Base-by-base conservation (phyloP, 2,797 vertebrate species). In the Diceros bicornis region DNA sequence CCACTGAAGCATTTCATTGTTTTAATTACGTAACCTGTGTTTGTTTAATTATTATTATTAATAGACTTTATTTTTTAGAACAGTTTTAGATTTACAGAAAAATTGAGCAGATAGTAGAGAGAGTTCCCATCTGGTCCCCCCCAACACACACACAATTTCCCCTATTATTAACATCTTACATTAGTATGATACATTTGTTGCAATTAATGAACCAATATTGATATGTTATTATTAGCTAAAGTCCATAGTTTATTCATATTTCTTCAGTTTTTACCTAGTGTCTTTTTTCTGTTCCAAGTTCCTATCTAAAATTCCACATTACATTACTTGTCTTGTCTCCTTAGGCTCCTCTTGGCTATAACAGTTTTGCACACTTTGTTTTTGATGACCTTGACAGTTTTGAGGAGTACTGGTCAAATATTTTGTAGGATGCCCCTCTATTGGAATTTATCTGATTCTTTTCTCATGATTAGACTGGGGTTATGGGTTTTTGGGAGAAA, bases 11-110 rank as follows among this genome's bases (percentile, higher is more conserved):
- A 57, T 86, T 87, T n/a, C 37, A 17, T 78, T 74, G n/a, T 74
- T 74, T 90, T 79, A 79, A 92, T 84, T 92, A 92, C 18, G 18
- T 86, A 37, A 66, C 47, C 47, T 79, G 41, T 37, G 13, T 88
- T 82, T 69, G n/a, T 78, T 69, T 68, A 66, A n/a, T 84, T 57
- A 74, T 47, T 57, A 68, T 81, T 91, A 71, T 71, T 81, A 62
- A 62, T 7, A 74, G 18, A 8, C 10, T 66, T 77, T 77, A 77
- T 18, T 79, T 34, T 50, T 94, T 68, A 78, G 41, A 78, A 34
- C 8, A 84, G 25, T 93, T 93, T 59, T 78, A 86, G 29, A 68
- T 86, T 78, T 59, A 78, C 32, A 78, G 62, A 78, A 57, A 78
- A 78, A 23, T 79, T 71, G 72, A 69, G 32, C 64, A 29, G 14